These are phyloP conservation scores for Odontomachus brunneus DNA, from an alignment of 1,140 invertebrate genomes.

Conservation along the genomic window DNA sequence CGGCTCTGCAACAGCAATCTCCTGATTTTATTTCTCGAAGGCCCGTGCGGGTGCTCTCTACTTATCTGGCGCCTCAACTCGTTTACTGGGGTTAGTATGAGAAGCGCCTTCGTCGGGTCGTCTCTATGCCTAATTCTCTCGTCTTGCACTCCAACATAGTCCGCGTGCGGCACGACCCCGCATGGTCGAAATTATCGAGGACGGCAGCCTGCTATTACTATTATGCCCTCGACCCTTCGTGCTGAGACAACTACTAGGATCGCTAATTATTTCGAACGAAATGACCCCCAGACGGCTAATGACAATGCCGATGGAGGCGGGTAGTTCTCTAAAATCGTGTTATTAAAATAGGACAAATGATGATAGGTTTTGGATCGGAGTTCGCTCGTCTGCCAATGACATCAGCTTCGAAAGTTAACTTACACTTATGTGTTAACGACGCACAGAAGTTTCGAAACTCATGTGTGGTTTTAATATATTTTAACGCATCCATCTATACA, in stretches of 20 bases:
- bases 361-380: conserved; percentile 67
- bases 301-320: conserved; percentile 70
- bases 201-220: conserved; percentile 73
- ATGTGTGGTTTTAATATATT: neutral
- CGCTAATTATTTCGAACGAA: conserved; percentile 76
- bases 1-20: conserved; percentile 37
- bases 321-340: conserved; percentile 62
- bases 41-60: conserved; percentile 70
- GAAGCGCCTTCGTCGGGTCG: conserved; percentile 53
- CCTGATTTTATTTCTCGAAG: conserved; percentile 64
- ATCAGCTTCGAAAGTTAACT: conserved; percentile 25
- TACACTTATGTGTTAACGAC: neutral
- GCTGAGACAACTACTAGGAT: conserved; percentile 66
- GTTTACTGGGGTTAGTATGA: conserved; percentile 66
- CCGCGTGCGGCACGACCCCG: conserved; percentile 36
- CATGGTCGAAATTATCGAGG: conserved; percentile 62
- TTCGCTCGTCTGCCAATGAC: conserved; percentile 11
- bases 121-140: conserved; percentile 69
- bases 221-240: conserved; percentile 59
- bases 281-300: conserved; percentile 72
- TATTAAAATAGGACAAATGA: conserved; percentile 73
- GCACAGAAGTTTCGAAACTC: neutral
- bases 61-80: conserved; percentile 78
- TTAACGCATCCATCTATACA: too few relatives aligned
- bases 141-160: neutral